Base-by-base conservation (phyloP, 2,888 invertebrate genomes). In the Hoplodrina ambigua region DNA sequence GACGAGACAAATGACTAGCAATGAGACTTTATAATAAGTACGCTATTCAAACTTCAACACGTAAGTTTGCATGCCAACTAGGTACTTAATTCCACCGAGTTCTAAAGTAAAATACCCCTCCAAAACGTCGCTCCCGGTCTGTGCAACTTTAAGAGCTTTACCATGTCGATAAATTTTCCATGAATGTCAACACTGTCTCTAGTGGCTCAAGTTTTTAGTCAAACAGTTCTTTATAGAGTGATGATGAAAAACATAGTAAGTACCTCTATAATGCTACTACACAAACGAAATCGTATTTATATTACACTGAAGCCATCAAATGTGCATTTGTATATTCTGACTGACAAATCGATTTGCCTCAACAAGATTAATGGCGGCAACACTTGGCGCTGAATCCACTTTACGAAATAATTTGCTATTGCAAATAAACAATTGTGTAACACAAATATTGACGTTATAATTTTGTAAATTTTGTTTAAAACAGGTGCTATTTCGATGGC, bases 401-500 rank as follows among this genome's bases (percentile, higher is more conserved):
- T 72, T 83, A 83, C 80, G 78, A 85, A 80, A 84, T 80, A 78
- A 78, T 81, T 75, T 71, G 15, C 30, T 57, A 61, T 25, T 65
- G 62, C 57, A 77, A 69, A 83, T 68, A 78, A 80, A 81, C 74
- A 78, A 57, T 69, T 66, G 15, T 58, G 59, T 65, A 62, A 72
- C 72, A 50, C 25, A 66, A 78, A 77, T 69, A 64, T 81, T 74
- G 56, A 58, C 53, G 44, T 66, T 61, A 54, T 37, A 55, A 55
- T 69, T 54, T 65, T 6, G 46, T 19, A 65, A 58, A 33, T 57
- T 58, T 74, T 25, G 55, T 58, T 80, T 82, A 72, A 70, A 60
- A 82, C 97, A 87, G 99, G 99, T 46, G 99, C 99, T 49, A 98
- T 99, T 81, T 98, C 98, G 1, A 96, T 98, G 87, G 99, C 99